These are phyloP conservation scores for Candidula unifasciata DNA, from an alignment of 2,888 invertebrate species.

Conservation along the genomic window DNA sequence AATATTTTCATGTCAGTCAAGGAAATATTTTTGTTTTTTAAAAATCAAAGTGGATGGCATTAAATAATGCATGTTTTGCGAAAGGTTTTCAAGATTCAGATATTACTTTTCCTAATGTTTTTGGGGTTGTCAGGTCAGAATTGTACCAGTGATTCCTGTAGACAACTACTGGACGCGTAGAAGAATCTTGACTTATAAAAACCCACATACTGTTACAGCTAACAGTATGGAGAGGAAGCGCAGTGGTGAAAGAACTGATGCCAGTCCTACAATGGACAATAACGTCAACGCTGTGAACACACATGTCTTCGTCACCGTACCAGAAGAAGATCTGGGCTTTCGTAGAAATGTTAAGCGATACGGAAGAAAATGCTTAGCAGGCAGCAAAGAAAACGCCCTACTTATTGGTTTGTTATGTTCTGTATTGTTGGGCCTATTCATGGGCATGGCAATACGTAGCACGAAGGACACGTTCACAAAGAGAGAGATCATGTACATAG, in stretches of 20 bases:
- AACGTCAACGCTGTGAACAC: constrained; percentile 65
- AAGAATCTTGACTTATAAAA: too few species aligned
- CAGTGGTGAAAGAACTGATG: constrained; percentile 18
- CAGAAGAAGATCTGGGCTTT: constrained; percentile 59
- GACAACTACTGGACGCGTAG: too few species aligned
- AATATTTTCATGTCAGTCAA: too few species aligned
- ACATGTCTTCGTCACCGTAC: constrained; percentile 63
- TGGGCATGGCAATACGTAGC: constrained; percentile 70
- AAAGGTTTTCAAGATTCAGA: too few species aligned
- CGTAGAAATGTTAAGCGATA: constrained; percentile 52
- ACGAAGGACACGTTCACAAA: constrained; percentile 64
- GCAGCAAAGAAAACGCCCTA: constrained; percentile 72
- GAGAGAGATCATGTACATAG: constrained; percentile 94
- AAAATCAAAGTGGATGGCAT: too few species aligned
- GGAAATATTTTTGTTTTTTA: too few species aligned
- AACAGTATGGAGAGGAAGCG: constrained; percentile 31
- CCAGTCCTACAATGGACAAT: constrained; percentile 36
- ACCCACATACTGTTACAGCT: background rate
- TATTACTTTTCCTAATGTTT: too few species aligned
- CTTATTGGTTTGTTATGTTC: constrained; percentile 72
- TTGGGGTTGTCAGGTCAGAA: too few species aligned
- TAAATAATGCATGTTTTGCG: too few species aligned
- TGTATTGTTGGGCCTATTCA: constrained; percentile 70
- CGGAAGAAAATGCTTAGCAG: constrained; percentile 60
- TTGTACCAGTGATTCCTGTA: too few species aligned